Evolutionary conservation across 2,888 invertebrate species (phyloP), one percentile per base, ranked within the genome.

Genomic region (Pammene aurita): DNA sequence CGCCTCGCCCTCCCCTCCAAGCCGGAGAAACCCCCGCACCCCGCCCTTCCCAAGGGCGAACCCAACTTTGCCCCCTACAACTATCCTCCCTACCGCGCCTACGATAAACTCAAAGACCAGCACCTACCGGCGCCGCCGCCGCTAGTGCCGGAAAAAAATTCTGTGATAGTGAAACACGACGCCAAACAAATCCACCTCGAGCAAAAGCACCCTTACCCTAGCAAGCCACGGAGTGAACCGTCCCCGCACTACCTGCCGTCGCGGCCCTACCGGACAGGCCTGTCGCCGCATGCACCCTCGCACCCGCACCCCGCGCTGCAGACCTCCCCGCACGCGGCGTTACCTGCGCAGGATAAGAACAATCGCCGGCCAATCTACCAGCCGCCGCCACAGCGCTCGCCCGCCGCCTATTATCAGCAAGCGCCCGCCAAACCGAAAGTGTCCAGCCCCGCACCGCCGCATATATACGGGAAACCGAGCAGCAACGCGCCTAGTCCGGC

Each of bases 111-210:
- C 69, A 94, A 94, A 84, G 91, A 93, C 74, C 94, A 94, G 81
- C 90, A 93, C 74, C 86, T 95, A 67, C 94, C 95, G 70, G 95
- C 95, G 73, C 95, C 95, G 16, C 95, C 95, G 64, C 95, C 95
- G 6, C 87, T 96, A 68, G 92, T 95, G 75, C 94, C 94, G 77
- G 96, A 96, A 85, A 96, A 96, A 85, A 95, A 94, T 85, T 95
- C 96, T 80, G 96, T 96, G 83, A 96, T 96, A 84, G 96, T 96
- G 72, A 96, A 96, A 83, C 96, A 96, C 84, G 96, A 96, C 79
- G 94, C 94, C 65, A 95, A 95, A 83, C 94, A 94, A 79, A 89
- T 92, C 55, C 94, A 94, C 81, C 82, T 94, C 71, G 94, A 94
- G 83, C 94, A 82, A 85, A 94, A 86, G 86, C 94, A 84, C 71